A percentile compares a stretch with the other conserved stretches of the same genome.
These are phyloP conservation scores for Meteorus colon DNA, from an alignment of 2,888 invertebrate species.

Conservation along the genomic window DNA sequence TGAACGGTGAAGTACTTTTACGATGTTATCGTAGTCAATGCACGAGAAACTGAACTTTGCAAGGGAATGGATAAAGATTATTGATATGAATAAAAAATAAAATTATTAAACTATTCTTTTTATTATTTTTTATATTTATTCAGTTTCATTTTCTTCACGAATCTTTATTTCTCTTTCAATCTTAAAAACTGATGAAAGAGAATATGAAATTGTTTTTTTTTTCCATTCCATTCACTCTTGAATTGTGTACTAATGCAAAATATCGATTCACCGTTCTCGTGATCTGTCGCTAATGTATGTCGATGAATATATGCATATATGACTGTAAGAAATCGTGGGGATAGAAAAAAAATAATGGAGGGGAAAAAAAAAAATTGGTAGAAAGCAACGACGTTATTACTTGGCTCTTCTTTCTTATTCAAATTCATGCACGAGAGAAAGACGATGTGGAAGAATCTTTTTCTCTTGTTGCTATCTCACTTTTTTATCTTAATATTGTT, in stretches of 20 bases:
- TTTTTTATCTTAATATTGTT: conserved; percentile 8
- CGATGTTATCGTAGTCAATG: conserved; percentile 26
- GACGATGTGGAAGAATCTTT: conserved; percentile 25
- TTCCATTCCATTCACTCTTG: background rate
- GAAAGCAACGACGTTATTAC: conserved; percentile 49
- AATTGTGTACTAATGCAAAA: conserved; percentile 5
- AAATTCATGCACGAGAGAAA: conserved; percentile 44
- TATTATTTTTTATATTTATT: background rate
- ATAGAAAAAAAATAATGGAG: background rate
- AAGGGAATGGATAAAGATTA: background rate
- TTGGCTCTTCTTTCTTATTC: conserved; percentile 53
- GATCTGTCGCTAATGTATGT: conserved; percentile 1
- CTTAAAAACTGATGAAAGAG: background rate
- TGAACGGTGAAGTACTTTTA: conserved; percentile 33
- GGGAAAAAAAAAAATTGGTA: conserved; percentile 1
- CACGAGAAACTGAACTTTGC: conserved; percentile 20
- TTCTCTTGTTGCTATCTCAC: conserved; percentile 11
- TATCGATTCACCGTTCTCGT: conserved; percentile 10
- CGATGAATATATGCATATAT: background rate
- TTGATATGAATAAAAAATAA: background rate
- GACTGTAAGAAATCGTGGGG: background rate
- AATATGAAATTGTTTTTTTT: background rate
- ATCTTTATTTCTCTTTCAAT: background rate
- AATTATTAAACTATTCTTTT: background rate
- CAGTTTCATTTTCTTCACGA: background rate